A percentile compares a stretch with the other conserved stretches of the same genome.
phyloP scores from a whole-genome alignment of 2,888 invertebrate genomes.

The Anarsia innoxiella region DNA sequence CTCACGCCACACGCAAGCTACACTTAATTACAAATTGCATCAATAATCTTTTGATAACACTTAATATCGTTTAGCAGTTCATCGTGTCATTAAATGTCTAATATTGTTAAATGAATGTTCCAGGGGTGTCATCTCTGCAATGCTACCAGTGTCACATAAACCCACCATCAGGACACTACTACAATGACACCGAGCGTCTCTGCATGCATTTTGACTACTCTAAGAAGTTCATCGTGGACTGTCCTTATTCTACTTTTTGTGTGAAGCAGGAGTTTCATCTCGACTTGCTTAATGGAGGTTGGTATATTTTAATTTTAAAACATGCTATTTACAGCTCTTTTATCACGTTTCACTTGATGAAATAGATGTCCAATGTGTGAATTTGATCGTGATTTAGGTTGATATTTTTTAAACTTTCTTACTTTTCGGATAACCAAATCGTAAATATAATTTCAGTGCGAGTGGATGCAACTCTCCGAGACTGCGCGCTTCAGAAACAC shows the following conservation, averaged over 20 bases:
- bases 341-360: no score
- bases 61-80: no score
- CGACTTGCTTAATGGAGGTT: slow-evolving; percentile 80
- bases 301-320: slow-evolving; percentile 28
- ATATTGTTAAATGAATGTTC: slow-evolving; percentile 18
- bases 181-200: slow-evolving; percentile 78
- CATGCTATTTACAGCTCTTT: no score
- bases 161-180: slow-evolving; percentile 72
- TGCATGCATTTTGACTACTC: slow-evolving; percentile 87
- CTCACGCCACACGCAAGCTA: no score
- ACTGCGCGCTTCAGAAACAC: slow-evolving; percentile 84
- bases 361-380: no score
- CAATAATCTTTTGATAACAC: no score
- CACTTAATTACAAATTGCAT: no score
- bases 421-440: no score
- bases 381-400: no score
- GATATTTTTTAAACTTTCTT: no score
- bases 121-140: slow-evolving; percentile 70
- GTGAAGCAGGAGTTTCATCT: slow-evolving; percentile 82
- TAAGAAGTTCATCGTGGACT: slow-evolving; percentile 80
- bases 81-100: neutral
- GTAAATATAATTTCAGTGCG: slow-evolving; percentile 14
- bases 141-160: slow-evolving; percentile 85
- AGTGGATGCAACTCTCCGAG: slow-evolving; percentile 56
- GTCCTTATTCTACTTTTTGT: slow-evolving; percentile 89